Base-by-base conservation (phyloP, 2,888 invertebrate genomes). In the Ametastegia equiseti region DNA sequence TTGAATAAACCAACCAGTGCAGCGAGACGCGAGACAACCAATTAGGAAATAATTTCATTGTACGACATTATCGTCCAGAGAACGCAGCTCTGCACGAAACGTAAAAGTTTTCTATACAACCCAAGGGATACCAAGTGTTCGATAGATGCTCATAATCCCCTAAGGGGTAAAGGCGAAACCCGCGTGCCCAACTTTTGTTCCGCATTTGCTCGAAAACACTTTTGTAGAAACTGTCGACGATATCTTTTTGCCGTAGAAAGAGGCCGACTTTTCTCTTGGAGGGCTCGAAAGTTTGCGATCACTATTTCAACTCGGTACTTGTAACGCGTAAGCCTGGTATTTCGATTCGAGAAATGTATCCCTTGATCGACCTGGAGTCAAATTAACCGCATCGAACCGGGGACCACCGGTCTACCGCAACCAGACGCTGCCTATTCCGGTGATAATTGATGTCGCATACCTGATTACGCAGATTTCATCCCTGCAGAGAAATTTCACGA, bases 401-500 rank as follows among this genome's bases (percentile, higher is more conserved):
- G 27, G 30, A 47, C 30, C 27, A 47, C 30, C n/a, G 47, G 69
- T 65, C 27, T 33, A 69, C 69, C 69, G 69, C 69, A 69, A 42
- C 73, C 47, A 73, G 73, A 47, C 30, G 33, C 73, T 33, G 50
- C 50, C 23, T 47, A 50, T 73, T 73, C 73, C 73, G 30, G 30
- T 9, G n/a, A 30, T 73, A 73, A 73, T 73, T 73, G 73, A 47
- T 73, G 73, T 73, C 47, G 73, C 73, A 73, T 73, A 33, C 33
- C 73, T 73, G 42, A 73, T 73, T 73, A 73, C 30, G 47, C 73
- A 47, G 73, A 47, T 73, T 73, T 73, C 42, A 27, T 27, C 73
- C 13, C 23, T 33, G 73, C 23, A 19, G 5, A 3, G 50, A 50
- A 30, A 73, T 47, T 73, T 73, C 47, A 30, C 73, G 42, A 73